phyloP scores from a whole-genome alignment of 2,797 vertebrate species.

The Sylvilagus floridanus region DNA sequence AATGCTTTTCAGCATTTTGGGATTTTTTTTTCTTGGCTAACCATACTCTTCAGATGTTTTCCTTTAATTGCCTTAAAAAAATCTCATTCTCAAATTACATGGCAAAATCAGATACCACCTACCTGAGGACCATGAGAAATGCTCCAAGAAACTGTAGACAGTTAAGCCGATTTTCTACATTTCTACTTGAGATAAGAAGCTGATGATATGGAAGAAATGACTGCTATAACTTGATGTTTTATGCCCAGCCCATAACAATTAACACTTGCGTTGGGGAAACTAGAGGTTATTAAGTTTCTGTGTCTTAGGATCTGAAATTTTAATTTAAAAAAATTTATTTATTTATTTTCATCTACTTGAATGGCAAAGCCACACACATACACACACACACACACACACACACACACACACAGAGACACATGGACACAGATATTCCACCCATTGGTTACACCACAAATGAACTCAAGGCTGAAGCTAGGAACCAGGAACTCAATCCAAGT shows the following conservation, averaged over 20 bases:
- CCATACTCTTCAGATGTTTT: slow-evolving; percentile 63
- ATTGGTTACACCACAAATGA: too few species aligned
- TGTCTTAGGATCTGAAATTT: slow-evolving; percentile 12
- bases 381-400: too few species aligned
- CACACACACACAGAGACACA: background rate
- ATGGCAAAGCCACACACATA: background rate
- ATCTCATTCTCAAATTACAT: slow-evolving; percentile 71
- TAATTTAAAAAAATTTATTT: too few species aligned
- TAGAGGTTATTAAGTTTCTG: background rate
- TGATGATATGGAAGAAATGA: slow-evolving; percentile 24
- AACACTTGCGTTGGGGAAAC: background rate
- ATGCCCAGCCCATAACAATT: background rate
- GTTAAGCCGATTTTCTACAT: slow-evolving; percentile 56
- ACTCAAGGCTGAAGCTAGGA: too few species aligned
- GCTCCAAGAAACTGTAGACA: background rate
- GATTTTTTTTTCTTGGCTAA: slow-evolving; percentile 22
- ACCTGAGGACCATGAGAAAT: slow-evolving; percentile 55
- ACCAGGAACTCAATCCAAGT: too few species aligned
- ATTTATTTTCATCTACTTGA: background rate
- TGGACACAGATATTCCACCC: too few species aligned
- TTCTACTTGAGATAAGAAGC: slow-evolving; percentile 1
- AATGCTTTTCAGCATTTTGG: slow-evolving; percentile 54
- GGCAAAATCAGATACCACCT: slow-evolving; percentile 58
- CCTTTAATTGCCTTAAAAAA: slow-evolving; percentile 63
- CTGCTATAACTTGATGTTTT: background rate